A percentile compares a stretch with the other conserved stretches of the same genome.
Evolutionary conservation across 2,797 vertebrate species (phyloP).

Genomic region (Lacerta bilineata): DNA sequence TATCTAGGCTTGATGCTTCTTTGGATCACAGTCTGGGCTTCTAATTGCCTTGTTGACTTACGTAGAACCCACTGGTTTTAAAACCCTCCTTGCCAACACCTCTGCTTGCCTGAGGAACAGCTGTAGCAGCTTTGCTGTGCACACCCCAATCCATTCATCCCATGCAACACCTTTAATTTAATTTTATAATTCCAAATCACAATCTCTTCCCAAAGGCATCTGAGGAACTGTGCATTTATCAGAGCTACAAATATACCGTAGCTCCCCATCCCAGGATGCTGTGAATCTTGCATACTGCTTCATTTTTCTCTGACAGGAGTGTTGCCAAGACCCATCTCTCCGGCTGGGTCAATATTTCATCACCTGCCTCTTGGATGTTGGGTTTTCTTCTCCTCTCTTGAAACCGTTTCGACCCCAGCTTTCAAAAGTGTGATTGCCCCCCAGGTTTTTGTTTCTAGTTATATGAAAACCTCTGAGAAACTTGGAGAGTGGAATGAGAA

Average conservation of each 20-base stretch:
- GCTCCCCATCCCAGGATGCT: not conserved
- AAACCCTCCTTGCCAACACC: not conserved
- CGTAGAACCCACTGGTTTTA: not conserved
- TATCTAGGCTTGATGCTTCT: too few species aligned
- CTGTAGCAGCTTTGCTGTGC: not conserved
- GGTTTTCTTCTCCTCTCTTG: not conserved
- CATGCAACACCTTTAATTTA: not conserved
- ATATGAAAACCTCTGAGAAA: constrained; percentile 88
- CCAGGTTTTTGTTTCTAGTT: constrained; percentile 88
- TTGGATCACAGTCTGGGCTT: not conserved
- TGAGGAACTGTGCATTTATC: not conserved
- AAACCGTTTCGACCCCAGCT: not conserved
- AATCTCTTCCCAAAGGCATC: not conserved
- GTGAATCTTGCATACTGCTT: not conserved
- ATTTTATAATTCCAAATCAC: not conserved
- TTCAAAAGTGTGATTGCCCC: constrained; percentile 67
- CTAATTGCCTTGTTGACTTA: not conserved
- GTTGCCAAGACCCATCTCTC: not conserved
- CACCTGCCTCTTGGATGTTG: constrained; percentile 21
- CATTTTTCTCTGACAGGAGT: not conserved
- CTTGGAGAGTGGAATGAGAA: constrained; percentile 91
- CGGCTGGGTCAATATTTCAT: not conserved
- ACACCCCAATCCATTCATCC: too few species aligned
- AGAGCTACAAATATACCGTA: not conserved
- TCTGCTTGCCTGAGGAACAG: not conserved